Base-by-base conservation (phyloP, 2,797 vertebrate species). In the Tenualosa ilisha region DNA sequence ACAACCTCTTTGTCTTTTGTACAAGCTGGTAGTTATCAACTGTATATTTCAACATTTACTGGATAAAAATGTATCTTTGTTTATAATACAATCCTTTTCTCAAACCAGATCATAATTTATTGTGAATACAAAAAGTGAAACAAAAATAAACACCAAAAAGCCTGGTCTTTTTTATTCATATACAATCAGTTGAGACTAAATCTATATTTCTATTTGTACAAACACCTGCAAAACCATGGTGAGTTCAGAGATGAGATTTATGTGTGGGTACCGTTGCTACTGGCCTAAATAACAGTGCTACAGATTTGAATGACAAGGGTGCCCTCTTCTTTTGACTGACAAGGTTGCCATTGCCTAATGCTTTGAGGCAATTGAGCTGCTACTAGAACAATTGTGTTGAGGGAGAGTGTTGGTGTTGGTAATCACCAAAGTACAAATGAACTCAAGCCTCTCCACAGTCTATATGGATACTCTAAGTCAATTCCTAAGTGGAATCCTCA, bases 171-270 rank as follows among this genome's bases (percentile, higher is more conserved):
- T 96, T 96, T 95, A 96, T 97, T 97, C 97, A 97, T 98, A 97
- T 97, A 98, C 97, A 98, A 97, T 97, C 96, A 96, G 97, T 97
- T 94, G 97, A 97, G 97, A 96, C 96, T 96, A 97, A 97, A 96
- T 97, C 96, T 95, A 97, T 96, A 96, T 92, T 96, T 97, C 94
- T 97, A 91, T 96, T 97, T 97, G 97, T 98, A 98, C 95, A 98
- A 98, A 97, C 94, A 96, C 95, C 93, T 92, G 95, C 97, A 96
- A 97, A 96, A 96, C 97, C 97, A 98, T 89, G 97, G 96, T 93
- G 96, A 96, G 94, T 56, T 56, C 13, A 20, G 54, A 6, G 54
- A 56, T 56, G 54, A 56, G 2, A 20, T 54, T 15, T 56, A 15
- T 56, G 17, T 56, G 15, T 5, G 54, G 17, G 54, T 20, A 22